Evolutionary conservation across 2,113 vertebrate species (phyloP), one percentile per base, ranked within the genome.

Genomic region (Triplophysa rosa): DNA sequence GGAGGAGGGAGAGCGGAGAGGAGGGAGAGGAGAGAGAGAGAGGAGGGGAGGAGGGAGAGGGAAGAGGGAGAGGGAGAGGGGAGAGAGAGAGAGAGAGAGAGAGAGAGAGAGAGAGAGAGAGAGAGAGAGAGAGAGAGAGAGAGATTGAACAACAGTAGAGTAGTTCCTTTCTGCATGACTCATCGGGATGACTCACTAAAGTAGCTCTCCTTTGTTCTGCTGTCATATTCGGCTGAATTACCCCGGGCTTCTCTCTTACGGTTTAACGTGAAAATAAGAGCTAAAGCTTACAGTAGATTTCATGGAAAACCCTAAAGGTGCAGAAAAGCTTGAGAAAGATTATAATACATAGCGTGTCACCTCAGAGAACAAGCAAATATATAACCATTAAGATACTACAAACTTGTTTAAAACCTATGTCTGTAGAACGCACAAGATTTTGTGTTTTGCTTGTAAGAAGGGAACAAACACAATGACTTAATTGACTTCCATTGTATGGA

Each of bases 121-220:
- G 63, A 85, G 76, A 69, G n/a, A 64, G 14, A n/a, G n/a, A n/a
- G n/a, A n/a, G n/a, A n/a, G n/a, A n/a, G n/a, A n/a, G n/a, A n/a
- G n/a, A n/a, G n/a, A 80, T 76, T 80, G 77, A 67, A 80, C 67
- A 87, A 78, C 80, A 87, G 88, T 89, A 88, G 90, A 91, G 91
- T 87, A 90, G 90, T 90, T 92, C 89, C 90, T 88, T 89, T 74
- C 77, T 23, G 79, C 52, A 62, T 86, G 91, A 92, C 83, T 91
- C 91, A 91, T 54, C 29, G 42, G 52, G 2, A 81, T 94, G 94
- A 95, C 87, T 96, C 93, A 93, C 87, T 81, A 83, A 85, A 82
- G 87, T 87, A 70, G 90, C 83, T 82, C 87, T 91, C 89, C 89
- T 92, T 92, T 89, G 89, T 88, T 90, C 86, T 88, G 83, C 84